Evolutionary conservation across 2,113 vertebrate genomes (phyloP).

Genomic region (Brachyhypopomus gauderio): DNA sequence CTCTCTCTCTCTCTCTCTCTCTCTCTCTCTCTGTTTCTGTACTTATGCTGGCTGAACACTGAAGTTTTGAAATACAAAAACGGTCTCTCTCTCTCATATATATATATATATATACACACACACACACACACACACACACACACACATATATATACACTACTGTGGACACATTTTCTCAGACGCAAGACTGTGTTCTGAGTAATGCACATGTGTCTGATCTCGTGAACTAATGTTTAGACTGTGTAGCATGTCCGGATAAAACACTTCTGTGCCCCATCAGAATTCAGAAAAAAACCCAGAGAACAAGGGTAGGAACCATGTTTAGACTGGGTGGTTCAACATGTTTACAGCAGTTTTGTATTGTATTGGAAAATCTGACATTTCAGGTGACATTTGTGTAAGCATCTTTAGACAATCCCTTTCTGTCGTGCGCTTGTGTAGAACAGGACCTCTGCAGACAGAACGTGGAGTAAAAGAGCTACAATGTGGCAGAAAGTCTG

Average conservation of each 20-base stretch:
- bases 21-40: conserved; percentile 9
- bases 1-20: neutral
- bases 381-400: conserved; percentile 36
- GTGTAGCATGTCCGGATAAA: neutral
- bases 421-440: conserved; percentile 3
- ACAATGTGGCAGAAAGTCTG: conserved; percentile 72
- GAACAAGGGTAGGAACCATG: no score
- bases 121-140: no score
- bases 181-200: neutral
- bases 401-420: conserved; percentile 10
- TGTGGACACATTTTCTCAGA: neutral
- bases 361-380: conserved; percentile 41
- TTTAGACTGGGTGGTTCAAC: neutral
- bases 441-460: conserved; percentile 4
- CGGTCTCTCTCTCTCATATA: neutral
- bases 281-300: no score
- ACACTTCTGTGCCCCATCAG: neutral
- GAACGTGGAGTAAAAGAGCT: conserved; percentile 29
- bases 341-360: conserved; percentile 24
- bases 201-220: neutral
- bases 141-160: neutral
- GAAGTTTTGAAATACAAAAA: conserved; percentile 5
- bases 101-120: no score
- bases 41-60: conserved; percentile 10
- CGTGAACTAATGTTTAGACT: conserved; percentile 21